A percentile compares a stretch with the other conserved stretches of the same genome.
These are phyloP conservation scores for Pseudorasbora parva DNA, from an alignment of 2,113 vertebrate genomes.

Conservation along the genomic window DNA sequence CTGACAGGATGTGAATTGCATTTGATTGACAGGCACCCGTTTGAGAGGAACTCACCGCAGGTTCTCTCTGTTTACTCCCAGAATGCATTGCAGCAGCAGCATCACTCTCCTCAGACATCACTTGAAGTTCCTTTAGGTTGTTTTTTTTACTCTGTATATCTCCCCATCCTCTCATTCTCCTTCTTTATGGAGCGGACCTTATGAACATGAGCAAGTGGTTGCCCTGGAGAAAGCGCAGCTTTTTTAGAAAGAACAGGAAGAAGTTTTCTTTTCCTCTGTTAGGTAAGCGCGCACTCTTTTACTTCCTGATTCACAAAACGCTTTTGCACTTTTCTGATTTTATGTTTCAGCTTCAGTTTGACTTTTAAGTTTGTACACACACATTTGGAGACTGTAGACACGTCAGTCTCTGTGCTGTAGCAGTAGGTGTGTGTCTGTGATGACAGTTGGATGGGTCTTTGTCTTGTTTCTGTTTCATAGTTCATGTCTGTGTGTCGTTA, in stretches of 20 bases:
- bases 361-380: neutral
- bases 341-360: neutral
- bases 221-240: constrained; percentile 68
- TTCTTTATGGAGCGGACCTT: constrained; percentile 35
- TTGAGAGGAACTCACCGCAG: neutral
- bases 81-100: constrained; percentile 58
- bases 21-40: constrained; percentile 7
- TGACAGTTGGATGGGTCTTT: neutral
- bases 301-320: constrained; percentile 49
- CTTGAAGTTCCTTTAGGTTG: constrained; percentile 41
- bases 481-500: neutral
- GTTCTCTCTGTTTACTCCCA: constrained; percentile 47
- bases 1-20: constrained; percentile 19
- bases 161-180: neutral
- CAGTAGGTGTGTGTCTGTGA: neutral
- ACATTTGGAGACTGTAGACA: neutral
- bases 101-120: constrained; percentile 54
- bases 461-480: neutral
- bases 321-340: neutral
- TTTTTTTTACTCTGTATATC: neutral
- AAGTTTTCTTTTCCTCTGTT: constrained; percentile 61
- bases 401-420: neutral
- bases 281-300: constrained; percentile 54
- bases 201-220: constrained; percentile 76
- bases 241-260: constrained; percentile 69